Evolutionary conservation across 2,797 vertebrate genomes (phyloP).

Genomic region (Rhabdomys pumilio): DNA sequence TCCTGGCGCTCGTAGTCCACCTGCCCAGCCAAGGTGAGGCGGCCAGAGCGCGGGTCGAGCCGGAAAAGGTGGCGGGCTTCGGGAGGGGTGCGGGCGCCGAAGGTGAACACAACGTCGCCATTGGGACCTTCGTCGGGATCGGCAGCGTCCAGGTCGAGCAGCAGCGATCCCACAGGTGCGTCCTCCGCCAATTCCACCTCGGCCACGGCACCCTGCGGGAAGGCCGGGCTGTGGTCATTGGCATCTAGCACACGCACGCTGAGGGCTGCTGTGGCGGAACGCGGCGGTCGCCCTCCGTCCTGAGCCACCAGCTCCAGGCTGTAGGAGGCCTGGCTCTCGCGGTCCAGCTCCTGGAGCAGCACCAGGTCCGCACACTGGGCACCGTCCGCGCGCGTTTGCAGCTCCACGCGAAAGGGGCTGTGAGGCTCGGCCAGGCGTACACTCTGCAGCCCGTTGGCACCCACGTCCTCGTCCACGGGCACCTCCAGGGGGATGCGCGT

Average conservation of each 20-base stretch:
- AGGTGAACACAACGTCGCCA: constrained; percentile 91
- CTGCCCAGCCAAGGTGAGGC: constrained; percentile 92
- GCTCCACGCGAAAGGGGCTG: constrained; percentile 96
- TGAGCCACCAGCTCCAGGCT: constrained; percentile 94
- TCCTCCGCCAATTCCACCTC: constrained; percentile 95
- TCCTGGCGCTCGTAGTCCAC: constrained; percentile 96
- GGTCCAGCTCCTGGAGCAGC: constrained; percentile 96
- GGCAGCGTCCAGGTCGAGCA: constrained; percentile 90
- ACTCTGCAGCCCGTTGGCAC: constrained; percentile 95
- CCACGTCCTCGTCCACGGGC: constrained; percentile 95
- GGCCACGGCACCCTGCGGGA: constrained; percentile 90
- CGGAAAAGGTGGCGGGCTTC: constrained; percentile 92
- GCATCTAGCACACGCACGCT: constrained; percentile 95
- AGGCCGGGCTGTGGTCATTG: constrained; percentile 97
- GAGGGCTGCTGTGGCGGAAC: constrained; percentile 93
- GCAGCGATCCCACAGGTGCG: constrained; percentile 90
- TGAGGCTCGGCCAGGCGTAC: constrained; percentile 95
- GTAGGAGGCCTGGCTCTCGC: constrained; percentile 94
- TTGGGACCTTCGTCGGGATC: constrained; percentile 91
- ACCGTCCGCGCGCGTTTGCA: constrained; percentile 96
- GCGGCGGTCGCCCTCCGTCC: constrained; percentile 93
- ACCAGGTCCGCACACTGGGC: constrained; percentile 97
- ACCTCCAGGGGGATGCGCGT: constrained; percentile 95
- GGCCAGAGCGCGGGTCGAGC: constrained; percentile 89
- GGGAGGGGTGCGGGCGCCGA: constrained; percentile 92